phyloP scores from a whole-genome alignment of 2,113 vertebrate genomes.

The Rutilus rutilus region DNA sequence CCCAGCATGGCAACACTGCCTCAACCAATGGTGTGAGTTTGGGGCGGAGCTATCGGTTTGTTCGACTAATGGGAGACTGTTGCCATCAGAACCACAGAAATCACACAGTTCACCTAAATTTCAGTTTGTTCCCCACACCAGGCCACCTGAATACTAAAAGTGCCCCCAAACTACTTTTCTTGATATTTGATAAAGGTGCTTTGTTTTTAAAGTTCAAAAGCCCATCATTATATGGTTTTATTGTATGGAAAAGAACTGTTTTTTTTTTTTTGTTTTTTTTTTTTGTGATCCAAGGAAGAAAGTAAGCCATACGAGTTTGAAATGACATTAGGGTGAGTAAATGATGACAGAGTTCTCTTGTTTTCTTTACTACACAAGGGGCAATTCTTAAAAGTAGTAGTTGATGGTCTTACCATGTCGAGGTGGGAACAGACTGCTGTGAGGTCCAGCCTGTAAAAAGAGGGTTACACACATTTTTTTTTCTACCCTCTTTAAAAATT shows the following conservation, averaged over 20 bases:
- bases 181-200: neutral
- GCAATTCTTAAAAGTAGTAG: neutral
- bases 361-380: neutral
- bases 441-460: conserved; percentile 52
- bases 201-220: neutral
- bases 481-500: neutral
- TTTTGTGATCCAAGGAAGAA: neutral
- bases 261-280: too few species aligned
- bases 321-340: neutral
- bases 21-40: neutral
- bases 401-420: conserved; percentile 65
- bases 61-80: neutral
- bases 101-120: neutral
- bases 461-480: neutral
- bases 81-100: neutral
- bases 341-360: neutral
- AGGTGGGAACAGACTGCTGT: conserved; percentile 60
- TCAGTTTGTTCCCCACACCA: neutral
- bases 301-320: neutral
- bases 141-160: neutral
- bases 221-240: neutral
- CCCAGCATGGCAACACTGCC: neutral
- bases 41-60: neutral
- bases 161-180: neutral
- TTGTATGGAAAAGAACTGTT: neutral